Evolutionary conservation across 2,797 vertebrate genomes (phyloP), one percentile per base, ranked within the genome.

Genomic region (Gephyroberyx darwinii): DNA sequence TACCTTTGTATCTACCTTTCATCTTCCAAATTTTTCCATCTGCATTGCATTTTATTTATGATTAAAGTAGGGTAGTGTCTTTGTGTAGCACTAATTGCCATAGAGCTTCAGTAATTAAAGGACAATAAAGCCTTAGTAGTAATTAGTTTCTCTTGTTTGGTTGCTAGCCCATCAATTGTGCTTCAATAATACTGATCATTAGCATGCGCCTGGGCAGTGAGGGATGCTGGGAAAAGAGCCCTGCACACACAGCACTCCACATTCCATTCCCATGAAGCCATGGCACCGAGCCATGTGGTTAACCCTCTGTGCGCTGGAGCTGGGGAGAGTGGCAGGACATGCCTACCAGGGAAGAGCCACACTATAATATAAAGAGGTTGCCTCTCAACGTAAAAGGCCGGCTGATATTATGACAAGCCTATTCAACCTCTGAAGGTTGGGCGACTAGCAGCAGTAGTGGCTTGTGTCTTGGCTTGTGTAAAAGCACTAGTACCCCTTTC

Each of bases 241-340:
- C 84, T 91, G 88, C 86, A 90, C 90, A 92, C 91, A 92, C 92
- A 91, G 92, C 94, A 95, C 95, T 96, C 94, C 95, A 96, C 96
- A 99, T 98, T 98, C 97, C 96, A 95, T 95, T 97, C 96, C 94
- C 94, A 91, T 98, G 97, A 98, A 95, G 93, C 92, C 95, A 93
- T 92, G 89, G 92, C 91, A 94, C 90, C 22, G 69, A 84, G 92
- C 90, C 92, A 93, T 80, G 77, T 64, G 56, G 84, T 94, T 94
- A 94, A 94, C 93, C 88, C 91, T 85, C 58, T 71, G 81, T 71
- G 81, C 83, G 88, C 90, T 9, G 73, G 78, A 5, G 62, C 19
- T 30, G 56, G 26, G 55, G 57, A 81, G 48, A 75, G 77, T 74
- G 86, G 81, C 79, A 87, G 84, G 68, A 81, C 31, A 68, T 83